Evolutionary conservation across 30 jellyfish, hydroid and myxozoan species (phyloP).

Genomic region (Morbakka virulenta): DNA sequence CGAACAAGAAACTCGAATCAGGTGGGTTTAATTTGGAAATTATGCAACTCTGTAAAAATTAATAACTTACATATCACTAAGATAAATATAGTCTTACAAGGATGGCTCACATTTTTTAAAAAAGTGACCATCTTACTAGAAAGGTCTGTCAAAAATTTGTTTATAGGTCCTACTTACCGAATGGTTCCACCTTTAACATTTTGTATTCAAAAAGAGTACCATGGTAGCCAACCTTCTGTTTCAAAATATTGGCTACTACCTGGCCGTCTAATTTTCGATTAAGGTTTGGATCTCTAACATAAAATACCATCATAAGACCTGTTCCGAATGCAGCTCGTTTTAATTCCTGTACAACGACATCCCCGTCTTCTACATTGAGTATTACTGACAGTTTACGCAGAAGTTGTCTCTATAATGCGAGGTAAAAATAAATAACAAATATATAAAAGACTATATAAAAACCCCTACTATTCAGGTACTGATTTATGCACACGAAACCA

Average conservation of each 20-base stretch:
- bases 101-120: too few species aligned
- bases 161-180: conserved; percentile 75
- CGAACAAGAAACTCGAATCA: too few species aligned
- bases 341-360: conserved; percentile 71
- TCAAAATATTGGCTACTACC: conserved; percentile 77
- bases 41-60: too few species aligned
- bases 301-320: conserved; percentile 71
- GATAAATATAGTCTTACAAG: too few species aligned
- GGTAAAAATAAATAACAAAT: background rate
- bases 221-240: conserved; percentile 89
- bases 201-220: conserved; percentile 82
- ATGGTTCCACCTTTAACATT: conserved; percentile 87
- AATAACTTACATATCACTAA: too few species aligned
- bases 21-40: too few species aligned
- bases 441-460: background rate
- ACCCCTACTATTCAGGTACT: too few species aligned
- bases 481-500: too few species aligned
- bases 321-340: conserved; percentile 71
- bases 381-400: conserved; percentile 86
- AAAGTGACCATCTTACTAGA: too few species aligned
- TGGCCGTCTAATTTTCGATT: conserved; percentile 66
- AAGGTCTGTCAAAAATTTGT: too few species aligned
- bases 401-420: conserved; percentile 78
- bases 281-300: conserved; percentile 67
- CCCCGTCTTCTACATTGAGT: conserved; percentile 72